Percentiles rank a stretch among this genome's conserved stretches.
Evolutionary conservation across 2,888 invertebrate species (phyloP).

Genomic region (Nomada goodeniana): DNA sequence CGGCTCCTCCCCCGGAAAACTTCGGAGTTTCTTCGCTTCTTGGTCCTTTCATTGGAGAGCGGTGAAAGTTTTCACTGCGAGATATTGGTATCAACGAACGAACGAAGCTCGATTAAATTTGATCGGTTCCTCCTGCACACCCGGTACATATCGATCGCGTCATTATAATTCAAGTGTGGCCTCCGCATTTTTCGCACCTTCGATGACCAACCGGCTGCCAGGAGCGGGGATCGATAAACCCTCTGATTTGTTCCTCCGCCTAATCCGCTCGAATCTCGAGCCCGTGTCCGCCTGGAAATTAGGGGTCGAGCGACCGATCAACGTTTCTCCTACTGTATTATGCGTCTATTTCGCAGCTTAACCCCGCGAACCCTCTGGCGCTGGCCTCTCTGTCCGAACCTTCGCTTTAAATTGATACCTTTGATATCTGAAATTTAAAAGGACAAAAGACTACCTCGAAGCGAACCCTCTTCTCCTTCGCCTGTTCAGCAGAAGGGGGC

Average conservation of each 20-base stretch:
- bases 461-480: no score
- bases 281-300: constrained; percentile 22
- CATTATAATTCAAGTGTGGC: constrained; percentile 69
- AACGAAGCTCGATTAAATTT: not conserved
- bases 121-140: constrained; percentile 39
- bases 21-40: not conserved
- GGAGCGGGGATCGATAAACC: constrained; percentile 50
- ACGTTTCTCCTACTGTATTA: constrained; percentile 14
- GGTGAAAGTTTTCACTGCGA: not conserved
- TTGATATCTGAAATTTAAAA: no score
- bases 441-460: no score
- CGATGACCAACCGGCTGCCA: constrained; percentile 54
- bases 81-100: no score
- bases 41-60: not conserved
- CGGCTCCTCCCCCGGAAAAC: not conserved
- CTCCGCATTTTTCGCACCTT: constrained; percentile 72
- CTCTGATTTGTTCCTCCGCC: constrained; percentile 38
- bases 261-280: constrained; percentile 40
- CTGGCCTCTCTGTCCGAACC: no score
- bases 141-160: constrained; percentile 68
- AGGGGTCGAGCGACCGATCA: constrained; percentile 20
- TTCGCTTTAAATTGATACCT: no score
- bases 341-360: not conserved
- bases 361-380: not conserved
- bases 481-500: no score